Conservation (phyloP, 53 echinoderm and acorn worm genomes). For the Henricia sp. region DNA sequence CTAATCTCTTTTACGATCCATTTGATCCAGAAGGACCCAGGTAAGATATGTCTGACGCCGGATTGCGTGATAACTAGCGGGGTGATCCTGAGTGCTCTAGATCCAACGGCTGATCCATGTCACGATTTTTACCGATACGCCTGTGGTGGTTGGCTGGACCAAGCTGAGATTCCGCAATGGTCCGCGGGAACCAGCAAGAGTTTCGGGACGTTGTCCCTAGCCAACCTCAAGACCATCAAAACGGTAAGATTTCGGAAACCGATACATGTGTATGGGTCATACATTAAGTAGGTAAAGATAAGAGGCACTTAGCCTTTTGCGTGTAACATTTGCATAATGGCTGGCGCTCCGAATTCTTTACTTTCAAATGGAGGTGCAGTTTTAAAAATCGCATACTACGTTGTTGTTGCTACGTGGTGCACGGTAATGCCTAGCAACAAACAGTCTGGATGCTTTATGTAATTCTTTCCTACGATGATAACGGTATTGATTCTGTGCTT, state of each 20-base stretch:
- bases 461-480: no score
- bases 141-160: constrained; percentile 54
- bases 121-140: constrained; percentile 54
- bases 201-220: background rate
- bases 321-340: no score
- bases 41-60: constrained; percentile 28
- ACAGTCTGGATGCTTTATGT: no score
- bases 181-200: constrained; percentile 5
- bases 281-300: no score
- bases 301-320: no score
- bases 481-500: no score
- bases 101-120: constrained; percentile 42
- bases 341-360: no score
- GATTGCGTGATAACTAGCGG: constrained; percentile 31
- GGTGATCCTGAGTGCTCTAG: constrained; percentile 16
- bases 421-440: no score
- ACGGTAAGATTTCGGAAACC: constrained; percentile 22
- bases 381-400: no score
- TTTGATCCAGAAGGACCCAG: background rate
- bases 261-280: no score
- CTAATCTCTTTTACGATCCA: background rate
- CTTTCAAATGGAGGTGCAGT: no score
- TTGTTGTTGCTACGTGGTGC: no score
- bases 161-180: constrained; percentile 18
- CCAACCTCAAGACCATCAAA: constrained; percentile 17